phyloP scores from a whole-genome alignment of 2,888 invertebrate genomes.

The Drosophila infuscata region DNA sequence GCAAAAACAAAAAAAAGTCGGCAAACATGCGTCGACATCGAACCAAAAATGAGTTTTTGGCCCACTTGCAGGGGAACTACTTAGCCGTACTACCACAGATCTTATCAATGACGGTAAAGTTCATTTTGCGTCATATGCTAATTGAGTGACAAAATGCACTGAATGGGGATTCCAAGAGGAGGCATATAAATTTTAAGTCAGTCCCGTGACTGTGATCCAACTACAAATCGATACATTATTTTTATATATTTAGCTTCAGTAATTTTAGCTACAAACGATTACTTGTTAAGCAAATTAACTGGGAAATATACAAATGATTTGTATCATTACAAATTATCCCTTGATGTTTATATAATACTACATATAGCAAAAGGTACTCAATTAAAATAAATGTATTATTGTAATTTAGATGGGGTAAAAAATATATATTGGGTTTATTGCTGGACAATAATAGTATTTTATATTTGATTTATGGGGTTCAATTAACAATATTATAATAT shows the following conservation, averaged over 20 bases:
- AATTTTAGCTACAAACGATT: background rate
- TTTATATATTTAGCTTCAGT: background rate
- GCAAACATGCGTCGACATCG: constrained; percentile 28
- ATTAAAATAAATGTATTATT: background rate
- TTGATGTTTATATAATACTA: background rate
- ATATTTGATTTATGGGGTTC: too few species aligned
- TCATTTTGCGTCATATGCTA: background rate
- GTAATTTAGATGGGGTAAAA: background rate
- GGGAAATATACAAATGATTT: constrained; percentile 18
- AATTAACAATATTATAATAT: too few species aligned
- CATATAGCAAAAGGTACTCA: background rate
- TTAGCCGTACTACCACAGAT: background rate
- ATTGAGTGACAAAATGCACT: background rate
- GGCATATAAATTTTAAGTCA: constrained; percentile 13
- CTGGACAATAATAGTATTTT: background rate
- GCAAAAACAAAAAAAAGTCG: background rate
- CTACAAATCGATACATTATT: constrained; percentile 13
- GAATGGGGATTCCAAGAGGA: constrained; percentile 6
- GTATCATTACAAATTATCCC: constrained; percentile 7
- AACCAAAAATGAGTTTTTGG: constrained; percentile 6
- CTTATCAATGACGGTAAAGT: background rate
- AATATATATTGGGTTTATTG: background rate
- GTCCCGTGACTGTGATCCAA: constrained; percentile 29
- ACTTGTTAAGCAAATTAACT: constrained; percentile 6
- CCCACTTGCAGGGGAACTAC: constrained; percentile 50